A percentile compares a stretch with the other conserved stretches of the same genome.
phyloP scores from a whole-genome alignment of 2,797 vertebrate species.

The Selene dorsalis region DNA sequence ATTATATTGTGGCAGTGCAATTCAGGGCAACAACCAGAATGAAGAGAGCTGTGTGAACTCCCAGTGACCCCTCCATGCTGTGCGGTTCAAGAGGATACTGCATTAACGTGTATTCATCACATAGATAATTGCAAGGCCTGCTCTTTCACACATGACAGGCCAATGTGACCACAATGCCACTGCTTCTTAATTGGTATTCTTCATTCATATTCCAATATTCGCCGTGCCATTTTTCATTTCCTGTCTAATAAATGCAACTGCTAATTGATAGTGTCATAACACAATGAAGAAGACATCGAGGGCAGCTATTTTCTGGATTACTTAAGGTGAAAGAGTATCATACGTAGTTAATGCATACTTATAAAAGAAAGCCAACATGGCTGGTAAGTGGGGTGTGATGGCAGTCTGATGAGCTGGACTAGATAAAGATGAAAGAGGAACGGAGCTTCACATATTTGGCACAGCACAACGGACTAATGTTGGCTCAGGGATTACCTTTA shows the following conservation, averaged over 20 bases:
- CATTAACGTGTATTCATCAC: conserved; percentile 75
- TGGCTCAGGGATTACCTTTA: conserved; percentile 6
- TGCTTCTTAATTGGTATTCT: conserved; percentile 72
- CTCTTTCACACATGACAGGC: conserved; percentile 70
- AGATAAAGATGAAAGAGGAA: conserved; percentile 48
- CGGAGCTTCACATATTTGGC: background rate
- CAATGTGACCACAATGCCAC: conserved; percentile 64
- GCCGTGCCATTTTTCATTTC: conserved; percentile 65
- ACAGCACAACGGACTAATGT: background rate
- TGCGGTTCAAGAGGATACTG: conserved; percentile 66
- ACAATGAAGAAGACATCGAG: conserved; percentile 67
- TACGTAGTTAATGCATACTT: conserved; percentile 60
- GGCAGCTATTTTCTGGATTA: conserved; percentile 66
- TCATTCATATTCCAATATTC: conserved; percentile 71
- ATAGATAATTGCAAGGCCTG: conserved; percentile 72
- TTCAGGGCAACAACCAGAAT: conserved; percentile 50
- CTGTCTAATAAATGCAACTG: conserved; percentile 73
- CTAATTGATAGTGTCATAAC: conserved; percentile 76
- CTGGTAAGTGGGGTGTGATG: conserved; percentile 66
- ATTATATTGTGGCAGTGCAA: conserved; percentile 51
- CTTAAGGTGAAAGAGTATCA: conserved; percentile 69
- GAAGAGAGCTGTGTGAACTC: conserved; percentile 67
- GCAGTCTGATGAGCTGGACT: conserved; percentile 59
- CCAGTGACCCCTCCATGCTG: conserved; percentile 59
- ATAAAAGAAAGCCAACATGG: conserved; percentile 56